Evolutionary conservation across 2,113 vertebrate species (phyloP).

Genomic region (human (Homo sapiens)): DNA sequence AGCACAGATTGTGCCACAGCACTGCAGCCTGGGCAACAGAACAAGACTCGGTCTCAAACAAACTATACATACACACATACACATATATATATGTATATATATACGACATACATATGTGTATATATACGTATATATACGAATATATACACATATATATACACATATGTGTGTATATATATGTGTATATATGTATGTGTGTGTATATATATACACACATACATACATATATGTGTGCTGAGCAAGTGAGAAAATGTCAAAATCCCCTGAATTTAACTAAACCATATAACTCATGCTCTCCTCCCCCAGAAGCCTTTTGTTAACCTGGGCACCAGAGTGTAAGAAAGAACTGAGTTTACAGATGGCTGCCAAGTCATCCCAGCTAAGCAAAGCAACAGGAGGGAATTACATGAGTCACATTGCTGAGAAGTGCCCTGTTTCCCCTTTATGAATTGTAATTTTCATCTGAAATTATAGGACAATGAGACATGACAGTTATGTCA

Average conservation of each 20-base stretch:
- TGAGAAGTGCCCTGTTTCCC: not conserved
- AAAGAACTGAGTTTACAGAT: not conserved
- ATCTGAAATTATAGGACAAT: not conserved
- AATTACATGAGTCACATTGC: fast-evolving
- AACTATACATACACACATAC: too few species aligned
- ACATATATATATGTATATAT: too few species aligned
- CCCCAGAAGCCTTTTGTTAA: not conserved
- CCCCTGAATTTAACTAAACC: not conserved
- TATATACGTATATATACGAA: too few species aligned
- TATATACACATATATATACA: too few species aligned
- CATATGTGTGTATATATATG: too few species aligned
- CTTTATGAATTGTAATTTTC: not conserved
- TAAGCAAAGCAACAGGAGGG: not conserved
- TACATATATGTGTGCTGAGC: not conserved
- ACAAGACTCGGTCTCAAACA: too few species aligned
- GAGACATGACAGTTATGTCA: not conserved
- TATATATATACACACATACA: too few species aligned
- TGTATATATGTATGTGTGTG: too few species aligned
- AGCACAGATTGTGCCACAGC: too few species aligned
- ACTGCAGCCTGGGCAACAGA: too few species aligned
- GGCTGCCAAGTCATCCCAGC: not conserved
- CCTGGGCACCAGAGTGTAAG: not conserved
- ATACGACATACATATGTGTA: too few species aligned
- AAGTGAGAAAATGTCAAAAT: not conserved
- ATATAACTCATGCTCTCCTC: not conserved